These are phyloP conservation scores for Macrobrachium nipponense DNA, from an alignment of 1,140 invertebrate genomes.

Conservation along the genomic window DNA sequence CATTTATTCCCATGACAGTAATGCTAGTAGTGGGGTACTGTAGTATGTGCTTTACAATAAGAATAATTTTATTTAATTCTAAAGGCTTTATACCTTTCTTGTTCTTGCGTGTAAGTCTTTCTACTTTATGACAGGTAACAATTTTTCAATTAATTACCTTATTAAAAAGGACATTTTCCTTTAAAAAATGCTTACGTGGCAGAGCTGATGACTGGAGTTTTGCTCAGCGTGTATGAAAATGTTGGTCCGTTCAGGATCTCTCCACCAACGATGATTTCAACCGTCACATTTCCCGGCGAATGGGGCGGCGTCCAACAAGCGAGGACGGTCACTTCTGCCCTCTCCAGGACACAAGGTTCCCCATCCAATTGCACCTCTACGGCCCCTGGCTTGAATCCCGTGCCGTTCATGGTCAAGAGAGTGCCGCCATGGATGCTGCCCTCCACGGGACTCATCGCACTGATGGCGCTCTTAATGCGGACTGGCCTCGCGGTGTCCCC, in stretches of 20 bases:
- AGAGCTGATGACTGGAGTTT: conserved; percentile 1
- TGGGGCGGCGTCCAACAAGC: conserved; percentile 15
- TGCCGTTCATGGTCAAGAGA: neutral
- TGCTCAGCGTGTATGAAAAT: neutral
- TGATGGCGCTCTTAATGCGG: neutral
- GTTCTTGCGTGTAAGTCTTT: too few species aligned
- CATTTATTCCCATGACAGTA: too few species aligned
- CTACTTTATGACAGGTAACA: too few species aligned
- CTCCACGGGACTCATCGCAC: neutral
- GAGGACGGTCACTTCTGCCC: neutral
- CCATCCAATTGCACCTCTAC: conserved; percentile 11
- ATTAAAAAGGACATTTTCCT: neutral
- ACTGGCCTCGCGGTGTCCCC: neutral
- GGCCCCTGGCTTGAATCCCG: conserved; percentile 13
- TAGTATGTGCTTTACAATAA: too few species aligned
- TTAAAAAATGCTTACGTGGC: neutral
- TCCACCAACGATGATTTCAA: neutral
- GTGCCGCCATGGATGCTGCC: conserved; percentile 30
- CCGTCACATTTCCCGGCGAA: neutral
- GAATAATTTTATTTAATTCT: too few species aligned
- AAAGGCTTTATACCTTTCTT: too few species aligned
- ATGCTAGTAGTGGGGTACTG: too few species aligned
- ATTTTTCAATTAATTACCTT: too few species aligned
- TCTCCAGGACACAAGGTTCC: neutral
- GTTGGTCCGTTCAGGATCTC: neutral